Evolutionary conservation across 2,888 invertebrate species (phyloP), one percentile per base, ranked within the genome.

Genomic region (Trachelus tabidus): DNA sequence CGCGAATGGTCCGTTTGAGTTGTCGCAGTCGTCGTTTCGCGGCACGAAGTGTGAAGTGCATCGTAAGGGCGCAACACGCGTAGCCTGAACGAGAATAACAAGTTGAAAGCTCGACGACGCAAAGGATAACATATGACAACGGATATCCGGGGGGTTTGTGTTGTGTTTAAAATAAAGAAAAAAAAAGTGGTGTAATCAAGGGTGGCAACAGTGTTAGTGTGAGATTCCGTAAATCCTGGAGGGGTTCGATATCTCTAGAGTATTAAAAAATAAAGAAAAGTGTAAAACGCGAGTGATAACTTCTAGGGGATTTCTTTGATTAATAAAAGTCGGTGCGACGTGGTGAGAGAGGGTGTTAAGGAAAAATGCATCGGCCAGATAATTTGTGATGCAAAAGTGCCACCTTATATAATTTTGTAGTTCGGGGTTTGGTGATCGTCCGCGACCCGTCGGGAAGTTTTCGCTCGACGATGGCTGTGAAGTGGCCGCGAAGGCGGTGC

Each of bases 401-500:
- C 73, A 73, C 34, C 73, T 69, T 37, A 34, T 30, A 34, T 71
- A 31, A 71, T 71, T 71, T 30, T 34, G 1, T 71, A 15, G 31
- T 34, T 34, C 34, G 31, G 30, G 34, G 71, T 71, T 71, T 71
- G 56, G 56, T 23, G 56, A 56, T 56, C 56, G 56, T 56, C 56
- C 30, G 31, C 71, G 71, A 71, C 37, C 74, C 34, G 74, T 74
- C 34, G 71, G 71, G 30, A 71, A 71, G 34, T 34, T 31, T 15
- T 71, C 71, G 71, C 71, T 71, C 71, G 71, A 74, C 74, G 74
- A 74, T 34, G 37, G 74, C 37, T 74, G 34, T 74, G 23, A 74
- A 35, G 74, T 37, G 74, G 34, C 35, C 88, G 89, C 86, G 87
- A 90, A 90, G 90, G 92, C 91, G 92, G 91, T 91, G 91, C 92